A percentile compares a stretch with the other conserved stretches of the same genome.
Evolutionary conservation across 2,113 vertebrate species (phyloP).

Genomic region (Prionailurus bengalensis): DNA sequence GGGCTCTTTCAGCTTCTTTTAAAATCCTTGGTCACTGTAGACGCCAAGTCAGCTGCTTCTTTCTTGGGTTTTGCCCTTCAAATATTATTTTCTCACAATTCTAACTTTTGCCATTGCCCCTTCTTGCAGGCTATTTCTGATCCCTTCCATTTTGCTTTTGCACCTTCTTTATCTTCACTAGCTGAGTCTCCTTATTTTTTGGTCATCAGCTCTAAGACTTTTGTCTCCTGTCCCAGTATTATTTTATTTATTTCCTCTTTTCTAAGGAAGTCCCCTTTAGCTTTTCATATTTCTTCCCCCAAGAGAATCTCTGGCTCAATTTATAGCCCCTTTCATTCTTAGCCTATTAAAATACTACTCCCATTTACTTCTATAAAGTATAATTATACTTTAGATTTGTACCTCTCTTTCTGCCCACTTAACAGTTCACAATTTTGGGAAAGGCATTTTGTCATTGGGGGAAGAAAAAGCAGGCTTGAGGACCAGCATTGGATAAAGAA

Average conservation of each 20-base stretch:
- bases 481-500: conserved; percentile 23
- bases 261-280: conserved; percentile 54
- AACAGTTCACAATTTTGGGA: conserved; percentile 1
- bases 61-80: conserved; percentile 48
- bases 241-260: conserved; percentile 59
- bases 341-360: neutral
- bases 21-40: neutral
- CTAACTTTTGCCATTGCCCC: neutral
- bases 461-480: neutral
- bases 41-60: neutral
- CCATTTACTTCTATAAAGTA: neutral
- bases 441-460: neutral
- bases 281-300: conserved; percentile 31
- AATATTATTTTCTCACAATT: conserved; percentile 47
- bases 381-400: neutral
- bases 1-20: conserved; percentile 31
- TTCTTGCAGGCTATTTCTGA: neutral
- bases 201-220: neutral
- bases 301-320: neutral
- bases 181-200: neutral
- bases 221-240: neutral
- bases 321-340: neutral
- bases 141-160: neutral
- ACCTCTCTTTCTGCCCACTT: neutral
- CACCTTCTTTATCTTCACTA: neutral